phyloP scores from a whole-genome alignment of 1,140 invertebrate genomes.

The Conopomorpha cramerella region DNA sequence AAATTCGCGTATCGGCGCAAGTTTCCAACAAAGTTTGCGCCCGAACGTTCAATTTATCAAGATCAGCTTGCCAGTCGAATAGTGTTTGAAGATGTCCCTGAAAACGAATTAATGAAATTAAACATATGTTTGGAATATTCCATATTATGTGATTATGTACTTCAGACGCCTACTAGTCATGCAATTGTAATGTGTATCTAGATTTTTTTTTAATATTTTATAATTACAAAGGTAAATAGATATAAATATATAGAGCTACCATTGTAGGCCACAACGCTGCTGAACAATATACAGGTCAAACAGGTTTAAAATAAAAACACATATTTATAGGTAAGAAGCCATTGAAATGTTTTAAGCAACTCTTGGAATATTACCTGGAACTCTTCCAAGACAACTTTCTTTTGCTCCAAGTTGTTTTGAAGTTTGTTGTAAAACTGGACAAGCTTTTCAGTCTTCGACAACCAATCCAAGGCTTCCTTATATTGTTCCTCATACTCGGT shows the following conservation, averaged over 20 bases:
- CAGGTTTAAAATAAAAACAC: slow-evolving; percentile 1
- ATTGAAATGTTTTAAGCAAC: not conserved
- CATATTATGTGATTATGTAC: no score
- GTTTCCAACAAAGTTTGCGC: slow-evolving; percentile 89
- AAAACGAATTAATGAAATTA: slow-evolving; percentile 7
- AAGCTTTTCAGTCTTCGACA: slow-evolving; percentile 82
- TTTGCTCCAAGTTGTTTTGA: slow-evolving; percentile 86
- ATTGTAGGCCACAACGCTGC: no score
- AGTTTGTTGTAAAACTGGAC: slow-evolving; percentile 91
- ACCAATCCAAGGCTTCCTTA: slow-evolving; percentile 85
- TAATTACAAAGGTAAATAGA: no score
- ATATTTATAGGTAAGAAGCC: slow-evolving; percentile 2
- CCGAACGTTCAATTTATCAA: slow-evolving; percentile 90
- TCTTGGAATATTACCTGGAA: slow-evolving; percentile 69
- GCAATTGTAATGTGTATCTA: no score
- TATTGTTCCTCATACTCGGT: slow-evolving; percentile 95
- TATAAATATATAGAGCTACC: no score
- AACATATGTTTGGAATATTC: no score
- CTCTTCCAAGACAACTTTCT: slow-evolving; percentile 86
- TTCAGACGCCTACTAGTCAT: no score
- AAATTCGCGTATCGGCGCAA: slow-evolving; percentile 90
- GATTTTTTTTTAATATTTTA: no score
- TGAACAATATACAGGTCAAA: no score
- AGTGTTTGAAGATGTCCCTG: slow-evolving; percentile 83
- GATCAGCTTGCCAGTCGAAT: slow-evolving; percentile 91